Base-by-base conservation (phyloP, 2,797 vertebrate species). In the Malurus splendens region DNA sequence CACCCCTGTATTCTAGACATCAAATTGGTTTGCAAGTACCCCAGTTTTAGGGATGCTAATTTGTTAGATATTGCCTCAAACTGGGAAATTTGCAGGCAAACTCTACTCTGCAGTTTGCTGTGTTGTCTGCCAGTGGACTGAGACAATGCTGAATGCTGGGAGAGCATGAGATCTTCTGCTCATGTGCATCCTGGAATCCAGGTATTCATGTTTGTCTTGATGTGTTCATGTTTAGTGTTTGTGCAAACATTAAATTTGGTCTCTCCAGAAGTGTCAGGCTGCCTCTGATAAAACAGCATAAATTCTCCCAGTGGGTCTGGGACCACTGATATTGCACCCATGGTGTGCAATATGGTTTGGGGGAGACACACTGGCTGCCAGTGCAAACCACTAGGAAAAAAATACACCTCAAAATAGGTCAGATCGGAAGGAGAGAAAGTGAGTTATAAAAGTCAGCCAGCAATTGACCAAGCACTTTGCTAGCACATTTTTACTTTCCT, bases 301-400 rank as follows among this genome's bases (percentile, higher is more conserved):
- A 30, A 52, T 56, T 79, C n/a, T 44, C 7, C 23, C 33, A 11
- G 39, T 13, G 28, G 47, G 9, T 48, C 47, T 78, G n/a, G 59
- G 36, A 32, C 48, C 47, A 24, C 0, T 55, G 59, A 8, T 23
- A 5, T 1, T 47, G 28, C 32, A 41, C 13, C 15, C 36, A 14
- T 23, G 9, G 36, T 16, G 2, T 9, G 25, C 36, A 36, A 36
- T 36, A 36, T 25, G 16, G 7, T 33, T 23, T 82, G 15, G 9
- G 44, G 16, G 6, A 67, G 50, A 54, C 10, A 33, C 24, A 64
- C 8, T 5, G 30, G 12, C 36, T 80, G 38, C 14, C 12, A 30
- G 28, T 2, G 2, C 17, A 81, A 66, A 42, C 12, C 19, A 16
- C 30, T 52, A 38, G n/a, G 8, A 6, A 20, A 48, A 70, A 65